These are phyloP conservation scores for Sycophaga agraensis DNA, from an alignment of 1,140 invertebrate genomes.

Conservation along the genomic window DNA sequence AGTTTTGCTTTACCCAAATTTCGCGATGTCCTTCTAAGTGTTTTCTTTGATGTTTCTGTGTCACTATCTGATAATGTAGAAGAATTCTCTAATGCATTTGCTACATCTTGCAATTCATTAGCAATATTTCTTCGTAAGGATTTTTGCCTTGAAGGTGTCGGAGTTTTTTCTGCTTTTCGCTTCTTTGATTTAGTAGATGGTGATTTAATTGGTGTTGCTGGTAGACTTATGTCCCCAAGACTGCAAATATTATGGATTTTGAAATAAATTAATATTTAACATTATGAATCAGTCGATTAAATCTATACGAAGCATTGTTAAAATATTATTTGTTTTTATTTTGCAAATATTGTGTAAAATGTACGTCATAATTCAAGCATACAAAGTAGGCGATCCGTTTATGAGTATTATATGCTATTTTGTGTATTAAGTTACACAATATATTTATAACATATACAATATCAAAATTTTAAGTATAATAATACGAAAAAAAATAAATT, in stretches of 20 bases:
- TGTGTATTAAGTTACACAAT: too few relatives aligned
- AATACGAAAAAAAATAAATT: too few relatives aligned
- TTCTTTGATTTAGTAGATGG: constrained; percentile 10
- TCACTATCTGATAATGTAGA: neutral
- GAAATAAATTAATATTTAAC: neutral
- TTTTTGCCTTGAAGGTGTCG: neutral
- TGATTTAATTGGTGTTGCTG: constrained; percentile 18
- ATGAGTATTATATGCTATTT: too few relatives aligned
- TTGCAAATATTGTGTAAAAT: too few relatives aligned
- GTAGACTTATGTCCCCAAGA: constrained; percentile 28
- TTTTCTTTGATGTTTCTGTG: neutral
- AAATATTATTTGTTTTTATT: neutral
- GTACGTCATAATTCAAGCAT: too few relatives aligned
- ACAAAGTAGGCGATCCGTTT: too few relatives aligned
- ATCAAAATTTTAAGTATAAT: too few relatives aligned
- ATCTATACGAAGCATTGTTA: too few relatives aligned
- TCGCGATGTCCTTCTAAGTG: constrained; percentile 13
- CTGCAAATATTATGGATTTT: constrained; percentile 15
- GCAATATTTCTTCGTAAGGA: neutral
- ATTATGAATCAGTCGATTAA: too few relatives aligned
- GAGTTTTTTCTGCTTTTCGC: constrained; percentile 1
- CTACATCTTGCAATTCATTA: neutral
- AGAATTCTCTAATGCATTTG: neutral
- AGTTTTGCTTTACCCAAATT: constrained; percentile 9
- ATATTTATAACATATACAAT: too few relatives aligned